These are phyloP conservation scores for Tor tambroides DNA, from an alignment of 2,113 vertebrate species.

Conservation along the genomic window DNA sequence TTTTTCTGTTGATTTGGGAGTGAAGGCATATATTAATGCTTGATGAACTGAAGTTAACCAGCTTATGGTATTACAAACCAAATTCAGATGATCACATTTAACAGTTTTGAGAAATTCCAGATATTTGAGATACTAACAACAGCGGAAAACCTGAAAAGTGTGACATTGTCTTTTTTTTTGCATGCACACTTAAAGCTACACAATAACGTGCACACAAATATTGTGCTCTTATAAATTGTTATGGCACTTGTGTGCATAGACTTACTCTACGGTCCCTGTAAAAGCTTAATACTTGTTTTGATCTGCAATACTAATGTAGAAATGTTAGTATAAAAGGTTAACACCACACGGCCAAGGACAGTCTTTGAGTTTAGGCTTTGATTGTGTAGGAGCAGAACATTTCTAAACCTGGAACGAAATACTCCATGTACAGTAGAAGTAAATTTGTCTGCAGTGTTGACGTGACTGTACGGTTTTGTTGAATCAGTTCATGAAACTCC, in stretches of 20 bases:
- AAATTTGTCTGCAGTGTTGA: neutral
- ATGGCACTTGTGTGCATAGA: constrained; percentile 53
- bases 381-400: neutral
- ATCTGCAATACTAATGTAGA: constrained; percentile 34
- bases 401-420: neutral
- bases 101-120: neutral
- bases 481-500: neutral
- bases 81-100: neutral
- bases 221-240: constrained; percentile 43
- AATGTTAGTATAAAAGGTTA: constrained; percentile 34
- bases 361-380: neutral
- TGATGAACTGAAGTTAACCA: no score
- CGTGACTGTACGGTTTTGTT: neutral
- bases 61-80: no score
- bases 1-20: no score
- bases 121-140: neutral
- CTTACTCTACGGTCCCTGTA: constrained; percentile 16
- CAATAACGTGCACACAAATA: constrained; percentile 38
- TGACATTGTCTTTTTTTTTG: neutral
- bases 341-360: neutral
- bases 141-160: neutral
- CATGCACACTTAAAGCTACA: constrained; percentile 48
- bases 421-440: neutral
- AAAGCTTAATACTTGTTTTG: constrained; percentile 31
- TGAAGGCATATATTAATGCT: no score